Evolutionary conservation across 92 coral and sea anemone genomes (phyloP).

Genomic region (Actinernus sp.): DNA sequence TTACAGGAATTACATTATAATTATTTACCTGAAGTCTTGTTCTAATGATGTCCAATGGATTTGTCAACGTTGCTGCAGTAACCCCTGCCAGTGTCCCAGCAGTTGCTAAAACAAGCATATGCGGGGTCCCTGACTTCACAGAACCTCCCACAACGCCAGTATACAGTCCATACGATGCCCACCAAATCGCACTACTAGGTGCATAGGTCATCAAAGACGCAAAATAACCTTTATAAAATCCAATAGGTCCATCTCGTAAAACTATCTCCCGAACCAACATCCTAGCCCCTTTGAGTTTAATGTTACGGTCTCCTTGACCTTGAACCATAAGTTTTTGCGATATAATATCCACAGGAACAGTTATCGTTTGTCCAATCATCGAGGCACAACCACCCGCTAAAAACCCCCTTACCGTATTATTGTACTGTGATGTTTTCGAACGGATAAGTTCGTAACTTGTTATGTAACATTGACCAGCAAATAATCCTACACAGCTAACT

Average conservation of each 20-base stretch:
- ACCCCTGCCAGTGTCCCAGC: constrained; percentile 93
- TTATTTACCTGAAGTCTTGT: constrained; percentile 98
- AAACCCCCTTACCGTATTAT: constrained; percentile 84
- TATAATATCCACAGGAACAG: constrained; percentile 91
- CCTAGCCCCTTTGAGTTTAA: constrained; percentile 77
- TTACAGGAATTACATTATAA: too few species aligned
- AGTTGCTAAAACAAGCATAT: constrained; percentile 81
- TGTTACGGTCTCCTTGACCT: constrained; percentile 68
- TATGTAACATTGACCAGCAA: constrained; percentile 96
- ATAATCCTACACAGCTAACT: constrained; percentile 82
- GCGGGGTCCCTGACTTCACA: constrained; percentile 91
- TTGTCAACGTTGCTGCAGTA: constrained; percentile 92
- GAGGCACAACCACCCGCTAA: constrained; percentile 95
- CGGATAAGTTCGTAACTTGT: constrained; percentile 92
- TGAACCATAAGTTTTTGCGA: constrained; percentile 96
- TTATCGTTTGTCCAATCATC: constrained; percentile 90
- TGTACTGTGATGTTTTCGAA: constrained; percentile 74
- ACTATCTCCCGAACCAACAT: constrained; percentile 69
- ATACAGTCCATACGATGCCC: constrained; percentile 89
- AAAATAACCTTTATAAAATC: constrained; percentile 88
- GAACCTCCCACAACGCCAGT: constrained; percentile 85
- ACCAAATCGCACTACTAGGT: constrained; percentile 98
- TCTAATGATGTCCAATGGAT: constrained; percentile 92
- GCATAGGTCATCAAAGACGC: constrained; percentile 94
- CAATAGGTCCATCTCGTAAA: constrained; percentile 59